Percentiles rank a stretch among this genome's conserved stretches.
Conservation (phyloP, 2,888 invertebrate species). For the Plagodis dolabraria region DNA sequence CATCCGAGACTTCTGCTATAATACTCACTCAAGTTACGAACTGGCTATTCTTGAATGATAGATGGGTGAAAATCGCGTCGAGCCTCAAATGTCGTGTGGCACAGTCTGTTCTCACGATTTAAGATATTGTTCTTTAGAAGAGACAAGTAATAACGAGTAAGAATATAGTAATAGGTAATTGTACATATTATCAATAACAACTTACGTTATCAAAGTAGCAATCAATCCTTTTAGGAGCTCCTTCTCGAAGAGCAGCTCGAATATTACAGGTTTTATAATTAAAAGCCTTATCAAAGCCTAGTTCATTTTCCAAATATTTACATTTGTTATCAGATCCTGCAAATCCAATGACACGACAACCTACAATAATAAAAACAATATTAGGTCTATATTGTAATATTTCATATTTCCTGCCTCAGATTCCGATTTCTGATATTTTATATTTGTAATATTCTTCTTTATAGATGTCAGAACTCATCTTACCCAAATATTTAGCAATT, state of each 20-base stretch:
- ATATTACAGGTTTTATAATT: slow-evolving; percentile 89
- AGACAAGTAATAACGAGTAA: no score
- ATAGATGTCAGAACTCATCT: background rate
- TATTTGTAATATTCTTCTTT: no score
- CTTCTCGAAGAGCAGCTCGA: slow-evolving; percentile 83
- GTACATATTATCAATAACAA: background rate
- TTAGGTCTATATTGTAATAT: background rate
- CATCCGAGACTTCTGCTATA: no score
- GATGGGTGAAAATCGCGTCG: no score
- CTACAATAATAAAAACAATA: slow-evolving; percentile 42
- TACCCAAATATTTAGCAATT: slow-evolving; percentile 89
- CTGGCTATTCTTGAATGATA: no score
- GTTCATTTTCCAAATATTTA: slow-evolving; percentile 86
- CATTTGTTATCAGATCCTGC: slow-evolving; percentile 90
- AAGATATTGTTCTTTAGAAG: no score
- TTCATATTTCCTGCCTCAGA: background rate
- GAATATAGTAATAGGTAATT: no score
- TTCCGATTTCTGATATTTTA: no score
- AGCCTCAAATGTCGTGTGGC: no score
- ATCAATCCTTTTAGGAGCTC: slow-evolving; percentile 88
- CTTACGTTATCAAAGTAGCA: slow-evolving; percentile 92
- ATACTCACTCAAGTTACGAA: no score
- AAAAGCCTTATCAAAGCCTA: slow-evolving; percentile 89
- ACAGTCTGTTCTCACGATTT: no score
- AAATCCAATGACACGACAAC: slow-evolving; percentile 82